These are phyloP conservation scores for Alentia gelatinosa DNA, from an alignment of 2,888 invertebrate genomes.

Conservation along the genomic window DNA sequence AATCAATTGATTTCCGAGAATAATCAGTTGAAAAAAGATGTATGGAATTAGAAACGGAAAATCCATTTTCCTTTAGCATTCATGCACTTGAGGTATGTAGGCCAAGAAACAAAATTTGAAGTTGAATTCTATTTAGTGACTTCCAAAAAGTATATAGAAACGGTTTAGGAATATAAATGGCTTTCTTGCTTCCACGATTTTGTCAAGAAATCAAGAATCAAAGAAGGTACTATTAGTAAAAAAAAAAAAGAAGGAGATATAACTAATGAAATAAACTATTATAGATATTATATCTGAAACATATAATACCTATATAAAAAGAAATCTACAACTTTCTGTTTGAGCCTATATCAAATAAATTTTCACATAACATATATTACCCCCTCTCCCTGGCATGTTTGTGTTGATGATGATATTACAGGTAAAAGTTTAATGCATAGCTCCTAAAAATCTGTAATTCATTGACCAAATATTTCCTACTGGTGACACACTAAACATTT, in stretches of 20 bases:
- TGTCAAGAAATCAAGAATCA: background rate
- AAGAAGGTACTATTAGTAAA: too few species aligned
- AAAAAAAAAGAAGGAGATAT: too few species aligned
- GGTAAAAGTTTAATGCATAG: too few species aligned
- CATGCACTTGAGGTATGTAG: background rate
- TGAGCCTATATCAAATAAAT: background rate
- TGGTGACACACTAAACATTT: too few species aligned
- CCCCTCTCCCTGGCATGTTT: slow-evolving; percentile 4
- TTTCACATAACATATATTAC: background rate
- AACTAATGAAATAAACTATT: background rate
- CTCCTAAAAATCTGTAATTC: too few species aligned
- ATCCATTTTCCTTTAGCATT: background rate
- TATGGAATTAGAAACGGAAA: background rate
- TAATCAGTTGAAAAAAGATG: background rate
- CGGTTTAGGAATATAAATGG: too few species aligned
- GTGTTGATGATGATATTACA: background rate
- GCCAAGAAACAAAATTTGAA: background rate
- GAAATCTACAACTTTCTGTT: background rate
- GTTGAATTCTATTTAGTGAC: background rate
- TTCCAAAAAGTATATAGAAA: too few species aligned
- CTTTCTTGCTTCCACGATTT: background rate
- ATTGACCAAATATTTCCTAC: too few species aligned
- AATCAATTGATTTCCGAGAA: background rate
- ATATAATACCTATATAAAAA: slow-evolving; percentile 33
- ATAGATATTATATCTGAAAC: background rate